These are phyloP conservation scores for Eremophila alpestris DNA, from an alignment of 2,797 vertebrate genomes.

Conservation along the genomic window DNA sequence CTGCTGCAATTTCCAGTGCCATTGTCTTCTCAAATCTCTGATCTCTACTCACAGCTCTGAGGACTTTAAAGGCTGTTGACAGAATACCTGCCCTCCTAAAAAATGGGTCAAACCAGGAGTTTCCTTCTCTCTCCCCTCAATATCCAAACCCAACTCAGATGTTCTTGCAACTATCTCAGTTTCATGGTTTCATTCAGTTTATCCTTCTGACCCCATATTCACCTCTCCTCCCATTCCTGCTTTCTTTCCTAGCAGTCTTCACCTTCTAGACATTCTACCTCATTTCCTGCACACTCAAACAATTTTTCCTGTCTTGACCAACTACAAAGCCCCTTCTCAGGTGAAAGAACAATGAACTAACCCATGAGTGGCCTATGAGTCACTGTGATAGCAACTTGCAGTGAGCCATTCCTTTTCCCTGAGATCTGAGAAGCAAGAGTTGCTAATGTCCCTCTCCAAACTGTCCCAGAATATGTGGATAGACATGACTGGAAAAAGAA, in stretches of 20 bases:
- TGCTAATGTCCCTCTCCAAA: background rate
- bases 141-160: background rate
- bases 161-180: background rate
- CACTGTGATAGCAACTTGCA: background rate
- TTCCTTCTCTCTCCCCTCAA: background rate
- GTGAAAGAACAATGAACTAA: background rate
- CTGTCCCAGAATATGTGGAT: background rate
- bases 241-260: background rate
- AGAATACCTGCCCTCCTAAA: background rate
- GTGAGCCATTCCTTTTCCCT: background rate
- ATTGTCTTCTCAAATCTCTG: background rate
- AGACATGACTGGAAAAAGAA: background rate
- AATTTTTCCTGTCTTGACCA: background rate
- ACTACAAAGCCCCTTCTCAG: background rate
- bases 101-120: background rate
- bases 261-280: background rate
- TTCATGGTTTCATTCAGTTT: background rate
- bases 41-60: background rate
- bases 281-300: background rate
- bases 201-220: background rate
- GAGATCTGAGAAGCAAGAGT: background rate
- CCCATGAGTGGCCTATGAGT: background rate
- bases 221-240: background rate
- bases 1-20: background rate
- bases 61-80: background rate